Base-by-base conservation (phyloP, 2,888 invertebrate genomes). In the Dynastes tityus region DNA sequence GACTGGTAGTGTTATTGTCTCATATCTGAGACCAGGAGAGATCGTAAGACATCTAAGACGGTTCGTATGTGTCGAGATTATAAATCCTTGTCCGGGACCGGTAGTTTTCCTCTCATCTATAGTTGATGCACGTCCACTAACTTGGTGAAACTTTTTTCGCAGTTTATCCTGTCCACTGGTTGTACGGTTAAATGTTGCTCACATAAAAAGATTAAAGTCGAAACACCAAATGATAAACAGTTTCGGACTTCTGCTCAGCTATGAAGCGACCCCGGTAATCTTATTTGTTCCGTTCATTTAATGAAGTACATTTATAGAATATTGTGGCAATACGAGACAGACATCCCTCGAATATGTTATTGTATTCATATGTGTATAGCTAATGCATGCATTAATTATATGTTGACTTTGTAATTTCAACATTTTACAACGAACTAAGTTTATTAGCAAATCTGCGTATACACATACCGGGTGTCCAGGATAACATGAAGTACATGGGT, bases 81-180 rank as follows among this genome's bases (percentile, higher is more conserved):
- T 68, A 68, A 77, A 77, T 77, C 76, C 55, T 58, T 68, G 61
- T 77, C 68, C 67, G 32, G 22, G 45, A 45, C 13, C 29, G 11
- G 68, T 4, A 68, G 51, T n/a, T 45, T 49, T 55, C 8, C 68
- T 11, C 11, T 68, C 58, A 68, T 77, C 32, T 61, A 58, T 77
- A 77, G 37, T 32, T 67, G 58, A 68, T 45, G 67, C 76, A 77
- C 76, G 76, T 77, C 45, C 68, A 68, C 68, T 77, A 77, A 77
- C 76, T 77, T 77, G 68, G 68, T 77, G 68, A 68, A 76, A 68
- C 76, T 77, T 77, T 58, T 68, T 77, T 77, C 58, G 58, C 76
- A 77, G 68, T 68, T 77, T 77, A 77, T 77, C 76, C 67, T 77
- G 76, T 68, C 68, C 58, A 61, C 58, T 68, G 67, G 61, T 61